Percentiles rank a stretch among this genome's conserved stretches.
These are phyloP conservation scores for Lysandra coridon DNA, from an alignment of 2,888 invertebrate species.

Conservation along the genomic window DNA sequence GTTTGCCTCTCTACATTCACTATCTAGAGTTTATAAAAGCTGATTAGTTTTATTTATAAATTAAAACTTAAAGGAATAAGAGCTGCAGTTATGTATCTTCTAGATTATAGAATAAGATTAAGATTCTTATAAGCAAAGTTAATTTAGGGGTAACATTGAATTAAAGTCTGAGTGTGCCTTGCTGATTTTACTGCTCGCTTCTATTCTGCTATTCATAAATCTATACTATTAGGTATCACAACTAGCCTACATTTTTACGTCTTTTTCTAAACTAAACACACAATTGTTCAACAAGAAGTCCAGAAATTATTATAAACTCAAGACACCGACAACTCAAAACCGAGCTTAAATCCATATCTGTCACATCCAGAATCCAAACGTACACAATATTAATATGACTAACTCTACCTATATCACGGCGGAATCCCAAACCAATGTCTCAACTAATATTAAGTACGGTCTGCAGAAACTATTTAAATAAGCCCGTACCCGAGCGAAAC, in stretches of 20 bases:
- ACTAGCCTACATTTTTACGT: neutral
- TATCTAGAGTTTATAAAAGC: neutral
- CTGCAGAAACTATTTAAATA: slow-evolving; percentile 63
- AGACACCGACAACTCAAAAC: neutral
- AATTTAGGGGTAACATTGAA: too few species aligned
- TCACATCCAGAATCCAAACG: slow-evolving; percentile 1
- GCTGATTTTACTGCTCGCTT: too few species aligned
- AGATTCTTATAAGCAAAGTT: too few species aligned
- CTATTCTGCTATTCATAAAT: too few species aligned
- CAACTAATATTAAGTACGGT: slow-evolving; percentile 55
- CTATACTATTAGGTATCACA: too few species aligned
- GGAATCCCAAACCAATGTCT: slow-evolving; percentile 54
- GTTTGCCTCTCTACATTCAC: neutral
- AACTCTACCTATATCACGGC: slow-evolving; percentile 28
- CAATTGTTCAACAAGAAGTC: neutral
- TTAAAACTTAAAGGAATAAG: too few species aligned
- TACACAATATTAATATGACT: slow-evolving; percentile 27
- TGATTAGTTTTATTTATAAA: neutral
- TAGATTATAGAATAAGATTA: too few species aligned
- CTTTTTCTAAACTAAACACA: neutral
- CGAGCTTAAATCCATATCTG: neutral
- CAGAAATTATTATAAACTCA: neutral
- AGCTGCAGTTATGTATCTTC: too few species aligned
- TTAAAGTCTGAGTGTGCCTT: too few species aligned
- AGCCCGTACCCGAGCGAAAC: slow-evolving; percentile 57